Base-by-base conservation (phyloP, 1,140 invertebrate genomes). In the Hetaerina americana region DNA sequence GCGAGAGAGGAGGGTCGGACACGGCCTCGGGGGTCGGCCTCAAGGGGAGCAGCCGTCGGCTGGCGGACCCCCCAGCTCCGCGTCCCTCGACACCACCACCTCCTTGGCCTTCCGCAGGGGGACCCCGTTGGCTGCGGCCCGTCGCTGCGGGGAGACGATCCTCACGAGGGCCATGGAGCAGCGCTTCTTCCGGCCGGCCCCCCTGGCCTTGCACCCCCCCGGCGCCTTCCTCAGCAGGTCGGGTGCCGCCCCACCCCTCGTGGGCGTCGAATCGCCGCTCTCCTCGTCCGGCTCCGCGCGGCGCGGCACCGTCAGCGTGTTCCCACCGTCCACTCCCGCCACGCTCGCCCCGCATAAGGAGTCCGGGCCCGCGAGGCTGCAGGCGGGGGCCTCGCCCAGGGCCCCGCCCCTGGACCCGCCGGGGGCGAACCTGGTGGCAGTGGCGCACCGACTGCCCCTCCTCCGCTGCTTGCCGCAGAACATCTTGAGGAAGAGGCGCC, bases 401-500 rank as follows among this genome's bases (percentile, higher is more conserved):
- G 15, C 40, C 3, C 40, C 40, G 40, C 15, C 40, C 10, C 40
- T 57, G 40, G 40, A 57, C 15, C 40, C 40, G 2, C 40, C 40
- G 1, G 40, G 40, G 22, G 40, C 40, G 22, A 57, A 57, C 22
- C 40, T 57, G 15, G 40, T 57, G 40, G 40, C 40, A 12, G 15
- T 18, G n/a, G n/a, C n/a, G n/a, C n/a, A n/a, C n/a, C n/a, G n/a
- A 18, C 40, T n/a, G 40, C 15, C 2, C 15, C 15, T 57, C 22
- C 40, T 12, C 40, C 40, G 15, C 22, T 57, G 15, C 40, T 57
- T 57, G 2, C 40, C 40, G 40, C 93, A 96, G 82, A 96, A 96
- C 77, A 94, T 86, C 76, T 91, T 87, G 71, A 96, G 83, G 81
- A 96, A 95, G 71, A 95, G 87, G 49, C 92, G 86, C 77, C 96